Conservation (phyloP, 2,113 vertebrate species). For the Canis aureus region DNA sequence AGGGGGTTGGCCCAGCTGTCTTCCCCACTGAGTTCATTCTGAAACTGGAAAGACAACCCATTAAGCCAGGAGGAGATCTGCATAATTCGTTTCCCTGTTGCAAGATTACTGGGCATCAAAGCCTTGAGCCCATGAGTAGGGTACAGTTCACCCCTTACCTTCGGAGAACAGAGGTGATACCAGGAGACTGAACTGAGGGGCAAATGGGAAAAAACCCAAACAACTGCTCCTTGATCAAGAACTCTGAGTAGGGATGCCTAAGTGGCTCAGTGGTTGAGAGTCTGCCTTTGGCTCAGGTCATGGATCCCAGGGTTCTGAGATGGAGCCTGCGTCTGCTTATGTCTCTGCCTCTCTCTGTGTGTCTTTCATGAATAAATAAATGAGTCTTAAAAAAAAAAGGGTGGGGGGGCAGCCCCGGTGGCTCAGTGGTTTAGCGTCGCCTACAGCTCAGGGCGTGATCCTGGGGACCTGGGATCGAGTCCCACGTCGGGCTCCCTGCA, state of each 20-base stretch:
- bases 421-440: too few species aligned
- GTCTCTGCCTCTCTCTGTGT: too few species aligned
- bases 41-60: slow-evolving; percentile 49
- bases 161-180: background rate
- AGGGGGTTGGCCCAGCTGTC: background rate
- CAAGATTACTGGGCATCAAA: slow-evolving; percentile 67
- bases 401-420: too few species aligned
- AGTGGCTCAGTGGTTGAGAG: too few species aligned
- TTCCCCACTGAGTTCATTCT: slow-evolving; percentile 56
- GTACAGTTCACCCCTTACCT: background rate
- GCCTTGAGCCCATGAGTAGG: background rate
- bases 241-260: background rate
- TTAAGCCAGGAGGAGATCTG: slow-evolving; percentile 59
- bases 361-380: too few species aligned
- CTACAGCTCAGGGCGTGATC: too few species aligned
- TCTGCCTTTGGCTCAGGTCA: too few species aligned
- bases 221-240: background rate
- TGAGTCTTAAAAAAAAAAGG: too few species aligned
- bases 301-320: too few species aligned
- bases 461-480: too few species aligned
- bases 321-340: too few species aligned
- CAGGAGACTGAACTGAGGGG: background rate
- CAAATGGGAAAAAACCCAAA: background rate
- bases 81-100: slow-evolving; percentile 51
- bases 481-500: too few species aligned